Evolutionary conservation across 2,113 vertebrate genomes (phyloP).

Genomic region (Menidia beryllina): DNA sequence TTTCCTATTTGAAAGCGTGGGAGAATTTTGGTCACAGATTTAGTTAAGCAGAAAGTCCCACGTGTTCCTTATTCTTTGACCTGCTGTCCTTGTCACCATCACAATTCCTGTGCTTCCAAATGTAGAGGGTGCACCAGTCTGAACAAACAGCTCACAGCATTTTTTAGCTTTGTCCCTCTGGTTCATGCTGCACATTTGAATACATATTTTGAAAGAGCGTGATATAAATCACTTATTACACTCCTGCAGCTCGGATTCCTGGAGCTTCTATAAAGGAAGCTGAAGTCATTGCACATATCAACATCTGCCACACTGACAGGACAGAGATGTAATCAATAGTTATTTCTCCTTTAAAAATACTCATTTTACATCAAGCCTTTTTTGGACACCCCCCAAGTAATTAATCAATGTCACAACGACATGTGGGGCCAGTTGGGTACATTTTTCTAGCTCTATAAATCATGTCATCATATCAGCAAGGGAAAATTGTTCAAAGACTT

Average conservation of each 20-base stretch:
- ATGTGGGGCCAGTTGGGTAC: constrained; percentile 35
- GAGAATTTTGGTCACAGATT: constrained; percentile 41
- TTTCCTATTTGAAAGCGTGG: constrained; percentile 1
- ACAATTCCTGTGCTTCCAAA: neutral
- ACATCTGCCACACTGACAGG: constrained; percentile 58
- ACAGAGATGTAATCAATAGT: constrained; percentile 75
- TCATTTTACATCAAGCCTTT: constrained; percentile 51
- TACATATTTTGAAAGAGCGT: constrained; percentile 50
- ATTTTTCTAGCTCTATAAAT: constrained; percentile 36
- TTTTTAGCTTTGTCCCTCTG: constrained; percentile 30
- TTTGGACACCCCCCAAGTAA: constrained; percentile 56
- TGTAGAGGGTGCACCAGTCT: neutral
- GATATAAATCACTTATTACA: constrained; percentile 66
- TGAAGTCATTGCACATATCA: constrained; percentile 61
- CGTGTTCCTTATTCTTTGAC: constrained; percentile 64
- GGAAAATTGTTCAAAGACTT: constrained; percentile 32
- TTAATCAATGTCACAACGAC: constrained; percentile 68
- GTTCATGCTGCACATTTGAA: constrained; percentile 45
- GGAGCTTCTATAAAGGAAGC: constrained; percentile 47
- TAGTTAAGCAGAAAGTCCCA: constrained; percentile 60
- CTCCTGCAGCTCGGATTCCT: constrained; percentile 11
- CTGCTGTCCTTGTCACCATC: constrained; percentile 55
- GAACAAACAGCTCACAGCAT: constrained; percentile 36
- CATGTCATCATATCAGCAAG: constrained; percentile 39
- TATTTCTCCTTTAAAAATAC: constrained; percentile 70